Percentiles rank a stretch among this genome's conserved stretches.
Evolutionary conservation across 1,140 invertebrate genomes (phyloP).

Genomic region (Capitella teleta): DNA sequence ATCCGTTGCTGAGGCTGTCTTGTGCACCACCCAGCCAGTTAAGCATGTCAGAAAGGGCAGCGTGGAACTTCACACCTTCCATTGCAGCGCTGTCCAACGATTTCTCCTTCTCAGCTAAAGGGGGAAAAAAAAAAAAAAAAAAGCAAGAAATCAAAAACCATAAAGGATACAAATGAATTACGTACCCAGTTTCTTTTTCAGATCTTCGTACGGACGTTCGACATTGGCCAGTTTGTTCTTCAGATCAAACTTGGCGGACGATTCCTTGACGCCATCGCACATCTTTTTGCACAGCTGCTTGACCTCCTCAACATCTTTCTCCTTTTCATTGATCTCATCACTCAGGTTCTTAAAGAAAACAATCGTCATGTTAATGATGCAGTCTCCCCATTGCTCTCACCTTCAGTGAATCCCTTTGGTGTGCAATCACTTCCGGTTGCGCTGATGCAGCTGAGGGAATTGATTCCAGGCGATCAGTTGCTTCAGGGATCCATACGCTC

Average conservation of each 20-base stretch:
- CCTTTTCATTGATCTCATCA: conserved; percentile 72
- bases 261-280: conserved; percentile 78
- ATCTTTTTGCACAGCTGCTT: conserved; percentile 75
- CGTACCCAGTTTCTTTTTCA: conserved; percentile 26
- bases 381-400: conserved; percentile 13
- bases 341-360: too few relatives aligned
- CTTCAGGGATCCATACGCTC: conserved; percentile 51
- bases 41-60: conserved; percentile 69
- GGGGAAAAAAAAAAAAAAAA: not conserved
- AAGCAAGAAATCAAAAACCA: not conserved
- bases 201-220: conserved; percentile 31
- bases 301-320: conserved; percentile 62
- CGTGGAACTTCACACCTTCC: conserved; percentile 66
- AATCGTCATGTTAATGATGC: not conserved
- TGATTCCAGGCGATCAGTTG: conserved; percentile 67
- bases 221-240: conserved; percentile 65
- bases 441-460: conserved; percentile 44
- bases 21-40: conserved; percentile 73
- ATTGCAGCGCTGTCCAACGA: conserved; percentile 74
- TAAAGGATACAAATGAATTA: not conserved
- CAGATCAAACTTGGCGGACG: conserved; percentile 77
- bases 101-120: conserved; percentile 64
- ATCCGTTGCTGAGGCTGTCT: conserved; percentile 55
- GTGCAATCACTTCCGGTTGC: conserved; percentile 57
- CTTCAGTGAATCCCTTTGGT: conserved; percentile 68